phyloP scores from a whole-genome alignment of 2,888 invertebrate species.

The Apeira syringaria region DNA sequence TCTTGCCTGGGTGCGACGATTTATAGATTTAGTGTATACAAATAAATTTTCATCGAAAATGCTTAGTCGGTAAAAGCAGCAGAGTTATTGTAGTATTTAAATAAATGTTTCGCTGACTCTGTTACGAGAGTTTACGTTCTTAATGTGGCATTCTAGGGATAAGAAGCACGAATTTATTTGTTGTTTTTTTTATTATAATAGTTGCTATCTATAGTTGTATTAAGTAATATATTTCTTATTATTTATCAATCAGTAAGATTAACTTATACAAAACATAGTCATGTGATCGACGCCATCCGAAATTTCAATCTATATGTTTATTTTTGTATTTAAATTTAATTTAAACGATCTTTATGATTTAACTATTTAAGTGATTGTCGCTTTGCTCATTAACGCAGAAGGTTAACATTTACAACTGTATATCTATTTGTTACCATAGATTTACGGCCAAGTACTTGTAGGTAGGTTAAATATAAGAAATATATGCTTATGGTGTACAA shows the following conservation, averaged over 20 bases:
- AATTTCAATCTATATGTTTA: conserved; percentile 38
- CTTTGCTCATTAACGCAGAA: conserved; percentile 58
- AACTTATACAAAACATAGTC: conserved; percentile 23
- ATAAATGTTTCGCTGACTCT: conserved; percentile 26
- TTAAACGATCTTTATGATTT: conserved; percentile 32
- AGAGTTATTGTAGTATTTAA: conserved; percentile 22
- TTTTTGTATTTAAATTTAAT: conserved; percentile 36
- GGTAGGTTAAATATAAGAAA: conserved; percentile 62
- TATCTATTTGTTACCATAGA: conserved; percentile 79
- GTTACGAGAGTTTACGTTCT: conserved; percentile 39
- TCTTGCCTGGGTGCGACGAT: conserved; percentile 75
- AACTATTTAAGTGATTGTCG: conserved; percentile 35
- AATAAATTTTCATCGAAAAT: conserved; percentile 45
- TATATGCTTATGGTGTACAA: conserved; percentile 68
- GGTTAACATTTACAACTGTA: conserved; percentile 51
- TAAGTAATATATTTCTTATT: conserved; percentile 67
- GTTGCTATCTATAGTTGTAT: conserved; percentile 61
- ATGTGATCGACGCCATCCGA: conserved; percentile 63
- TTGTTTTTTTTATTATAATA: conserved; percentile 73
- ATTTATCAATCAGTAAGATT: conserved; percentile 53
- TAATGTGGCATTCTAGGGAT: conserved; percentile 70
- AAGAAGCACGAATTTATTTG: conserved; percentile 83
- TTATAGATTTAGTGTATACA: conserved; percentile 45
- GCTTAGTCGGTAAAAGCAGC: conserved; percentile 37
- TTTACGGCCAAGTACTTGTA: conserved; percentile 76